Evolutionary conservation across 2,888 invertebrate genomes (phyloP), one percentile per base, ranked within the genome.

Genomic region (Dasypogon diadema): DNA sequence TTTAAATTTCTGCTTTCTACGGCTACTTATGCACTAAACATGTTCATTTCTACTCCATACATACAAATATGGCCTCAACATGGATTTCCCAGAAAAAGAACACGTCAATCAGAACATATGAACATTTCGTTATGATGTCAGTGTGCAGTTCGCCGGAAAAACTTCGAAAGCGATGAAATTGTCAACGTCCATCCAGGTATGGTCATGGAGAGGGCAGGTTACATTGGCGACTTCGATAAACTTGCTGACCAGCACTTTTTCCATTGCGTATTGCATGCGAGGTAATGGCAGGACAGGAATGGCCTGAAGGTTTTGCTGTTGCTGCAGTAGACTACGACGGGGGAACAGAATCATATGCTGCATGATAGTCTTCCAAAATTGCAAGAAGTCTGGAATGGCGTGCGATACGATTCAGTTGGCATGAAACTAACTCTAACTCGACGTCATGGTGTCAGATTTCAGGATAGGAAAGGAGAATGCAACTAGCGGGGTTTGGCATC

Each of bases 341-440:
- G 12, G 5, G 70, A 70, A 34, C 34, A 26, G 37, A 54, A 54
- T 70, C 34, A 70, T 54, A 46, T 24, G 58, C 60, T 16, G 51
- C 60, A 74, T 48, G 74, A 51, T 56, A 75, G 56, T 24, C 24
- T 46, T 55, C 56, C 46, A 56, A 68, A 16, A 65, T 55, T 55
- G 58, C 8, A 58, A 46, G 46, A 12, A 37, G 46, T 16, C 56
- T 2, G 18, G 30, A 60, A 74, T 60, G 54, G 68, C 75, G 75
- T 75, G 75, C 75, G 65, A 42, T 75, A 75, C 75, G 68, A 75
- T 68, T 75, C 75, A 75, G 55, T 56, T 75, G 75, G 63, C 74
- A 63, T 21, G 18, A 54, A n/a, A 54, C 22, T 65, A 24, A 21
- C 21, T 21, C 21, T 26, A 34, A 30, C 21, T 34, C 4, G 51